A percentile compares a stretch with the other conserved stretches of the same genome.
Conservation (phyloP, 92 coral and sea anemone species). For the Actinostola sp. region DNA sequence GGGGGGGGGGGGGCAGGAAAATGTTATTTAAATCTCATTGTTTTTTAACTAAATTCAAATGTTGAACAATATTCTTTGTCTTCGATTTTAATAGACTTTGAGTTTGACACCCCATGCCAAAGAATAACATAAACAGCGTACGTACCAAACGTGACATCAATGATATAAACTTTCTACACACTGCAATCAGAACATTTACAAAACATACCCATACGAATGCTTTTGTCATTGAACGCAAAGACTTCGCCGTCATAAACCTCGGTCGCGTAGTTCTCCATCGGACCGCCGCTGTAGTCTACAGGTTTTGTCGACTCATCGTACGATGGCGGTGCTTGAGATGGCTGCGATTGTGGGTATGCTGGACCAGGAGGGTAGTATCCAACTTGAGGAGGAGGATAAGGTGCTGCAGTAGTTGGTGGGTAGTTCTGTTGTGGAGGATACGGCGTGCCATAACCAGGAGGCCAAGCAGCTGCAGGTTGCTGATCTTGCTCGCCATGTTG, state of each 20-base stretch:
- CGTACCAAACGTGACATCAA: too few relatives aligned
- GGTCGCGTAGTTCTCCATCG: background rate
- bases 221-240: conserved; percentile 66
- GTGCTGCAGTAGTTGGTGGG: background rate
- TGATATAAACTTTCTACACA: too few relatives aligned
- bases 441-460: conserved; percentile 22
- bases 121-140: too few relatives aligned
- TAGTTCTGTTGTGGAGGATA: conserved; percentile 32
- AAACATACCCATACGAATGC: conserved; percentile 80
- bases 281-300: background rate
- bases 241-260: conserved; percentile 23
- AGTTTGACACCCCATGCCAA: too few relatives aligned
- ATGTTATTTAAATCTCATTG: too few relatives aligned
- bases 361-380: conserved; percentile 21
- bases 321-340: conserved; percentile 63
- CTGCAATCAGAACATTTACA: background rate
- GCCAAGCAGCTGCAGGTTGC: conserved; percentile 28
- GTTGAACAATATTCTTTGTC: too few relatives aligned
- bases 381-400: conserved; percentile 2
- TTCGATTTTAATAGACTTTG: too few relatives aligned
- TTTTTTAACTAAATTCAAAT: too few relatives aligned
- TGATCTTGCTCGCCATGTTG: conserved; percentile 25
- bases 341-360: conserved; percentile 49
- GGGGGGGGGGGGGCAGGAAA: too few relatives aligned
- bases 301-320: conserved; percentile 51